Evolutionary conservation across 2,888 invertebrate species (phyloP).

Genomic region (Melitaea athalia): DNA sequence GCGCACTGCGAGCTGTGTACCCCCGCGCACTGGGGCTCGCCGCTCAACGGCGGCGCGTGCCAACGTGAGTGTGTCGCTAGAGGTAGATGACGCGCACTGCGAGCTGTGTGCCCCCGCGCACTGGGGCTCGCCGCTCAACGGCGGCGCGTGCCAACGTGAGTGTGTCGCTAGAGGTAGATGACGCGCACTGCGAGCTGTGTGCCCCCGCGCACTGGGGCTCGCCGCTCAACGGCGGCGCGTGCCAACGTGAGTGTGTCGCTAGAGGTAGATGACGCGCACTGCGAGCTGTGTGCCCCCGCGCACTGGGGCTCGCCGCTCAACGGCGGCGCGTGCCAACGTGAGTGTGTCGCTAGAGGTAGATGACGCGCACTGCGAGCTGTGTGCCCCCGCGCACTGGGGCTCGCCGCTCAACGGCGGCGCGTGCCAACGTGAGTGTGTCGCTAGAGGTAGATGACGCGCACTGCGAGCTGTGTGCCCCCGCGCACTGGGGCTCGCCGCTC

Average conservation of each 20-base stretch:
- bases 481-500: no score
- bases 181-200: slow-evolving; percentile 93
- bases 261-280: neutral
- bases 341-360: no score
- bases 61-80: slow-evolving; percentile 79
- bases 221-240: slow-evolving; percentile 96
- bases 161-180: neutral
- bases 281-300: no score
- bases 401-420: slow-evolving; percentile 96
- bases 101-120: no score
- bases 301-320: no score
- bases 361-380: slow-evolving; percentile 90
- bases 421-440: slow-evolving; percentile 86
- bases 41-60: slow-evolving; percentile 97
- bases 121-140: no score
- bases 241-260: slow-evolving; percentile 83
- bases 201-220: slow-evolving; percentile 96
- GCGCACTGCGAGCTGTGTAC: slow-evolving; percentile 95
- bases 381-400: slow-evolving; percentile 96
- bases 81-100: neutral
- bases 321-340: no score
- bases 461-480: no score
- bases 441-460: neutral
- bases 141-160: no score
- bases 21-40: slow-evolving; percentile 95